These are phyloP conservation scores for Cyphomyrmex costatus DNA, from an alignment of 1,140 invertebrate species.

Conservation along the genomic window DNA sequence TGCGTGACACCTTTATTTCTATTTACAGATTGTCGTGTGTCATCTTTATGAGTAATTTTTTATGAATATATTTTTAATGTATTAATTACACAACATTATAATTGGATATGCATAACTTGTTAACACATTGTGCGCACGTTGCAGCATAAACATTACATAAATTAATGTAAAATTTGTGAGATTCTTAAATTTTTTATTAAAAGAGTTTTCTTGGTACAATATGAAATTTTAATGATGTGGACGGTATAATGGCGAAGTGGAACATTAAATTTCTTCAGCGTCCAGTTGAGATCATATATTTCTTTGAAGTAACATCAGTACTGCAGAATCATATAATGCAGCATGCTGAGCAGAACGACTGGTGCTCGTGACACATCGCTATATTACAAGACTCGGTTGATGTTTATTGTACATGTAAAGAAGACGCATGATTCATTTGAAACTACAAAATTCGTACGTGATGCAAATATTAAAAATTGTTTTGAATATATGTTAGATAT, in stretches of 20 bases:
- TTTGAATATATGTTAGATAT: too few relatives aligned
- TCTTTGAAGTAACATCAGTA: constrained; percentile 48
- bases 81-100: constrained; percentile 28
- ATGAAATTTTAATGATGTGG: constrained; percentile 43
- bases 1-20: background rate
- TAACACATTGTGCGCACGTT: background rate
- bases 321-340: constrained; percentile 44
- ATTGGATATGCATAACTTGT: background rate
- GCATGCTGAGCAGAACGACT: constrained; percentile 51
- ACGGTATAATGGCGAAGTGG: constrained; percentile 49
- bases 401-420: constrained; percentile 40
- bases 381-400: constrained; percentile 40
- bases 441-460: background rate
- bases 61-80: constrained; percentile 15
- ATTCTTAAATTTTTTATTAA: constrained; percentile 30
- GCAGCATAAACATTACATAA: background rate
- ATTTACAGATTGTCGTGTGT: background rate
- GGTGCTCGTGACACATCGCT: constrained; percentile 39
- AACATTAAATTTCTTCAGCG: constrained; percentile 52
- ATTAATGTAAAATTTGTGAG: constrained; percentile 36
- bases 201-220: background rate
- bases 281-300: constrained; percentile 48
- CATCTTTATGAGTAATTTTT: background rate
- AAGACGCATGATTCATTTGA: constrained; percentile 5
- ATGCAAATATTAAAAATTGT: constrained; percentile 31